These are phyloP conservation scores for Chelonoidis abingdonii DNA, from an alignment of 2,113 vertebrate species.

Conservation along the genomic window DNA sequence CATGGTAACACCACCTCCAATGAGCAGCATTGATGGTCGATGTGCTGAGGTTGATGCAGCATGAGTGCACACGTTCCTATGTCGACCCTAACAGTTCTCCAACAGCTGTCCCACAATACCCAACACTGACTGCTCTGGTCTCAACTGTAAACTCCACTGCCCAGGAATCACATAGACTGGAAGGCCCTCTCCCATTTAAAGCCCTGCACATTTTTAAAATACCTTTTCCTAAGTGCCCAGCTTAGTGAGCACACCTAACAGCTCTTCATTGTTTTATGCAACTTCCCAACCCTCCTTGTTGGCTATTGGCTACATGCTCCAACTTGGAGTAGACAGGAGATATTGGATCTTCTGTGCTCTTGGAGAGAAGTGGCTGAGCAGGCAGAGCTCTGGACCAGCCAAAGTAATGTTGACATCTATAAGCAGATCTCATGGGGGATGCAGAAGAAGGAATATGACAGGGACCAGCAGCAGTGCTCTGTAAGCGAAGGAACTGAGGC, in stretches of 20 bases:
- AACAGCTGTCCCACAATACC: no score
- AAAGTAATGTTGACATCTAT: background rate
- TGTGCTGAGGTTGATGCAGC: background rate
- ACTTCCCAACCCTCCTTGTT: background rate
- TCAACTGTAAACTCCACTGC: background rate
- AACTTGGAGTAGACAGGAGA: background rate
- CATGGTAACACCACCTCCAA: background rate
- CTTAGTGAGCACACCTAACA: background rate
- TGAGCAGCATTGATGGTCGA: background rate
- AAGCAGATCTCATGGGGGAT: background rate
- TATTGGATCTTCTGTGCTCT: background rate
- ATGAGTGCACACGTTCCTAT: background rate
- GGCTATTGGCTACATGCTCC: background rate
- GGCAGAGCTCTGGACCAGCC: background rate
- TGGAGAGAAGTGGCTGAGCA: background rate
- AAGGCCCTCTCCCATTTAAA: background rate
- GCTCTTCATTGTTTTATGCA: background rate
- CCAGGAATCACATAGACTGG: background rate
- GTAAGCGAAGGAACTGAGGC: background rate
- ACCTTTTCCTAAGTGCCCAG: background rate
- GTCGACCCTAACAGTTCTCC: background rate
- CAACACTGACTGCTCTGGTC: background rate
- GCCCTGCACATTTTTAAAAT: background rate
- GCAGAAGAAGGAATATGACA: background rate
- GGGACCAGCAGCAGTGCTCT: background rate